Percentiles rank a stretch among this genome's conserved stretches.
These are phyloP conservation scores for Rhagonycha fulva DNA, from an alignment of 2,888 invertebrate genomes.

Conservation along the genomic window DNA sequence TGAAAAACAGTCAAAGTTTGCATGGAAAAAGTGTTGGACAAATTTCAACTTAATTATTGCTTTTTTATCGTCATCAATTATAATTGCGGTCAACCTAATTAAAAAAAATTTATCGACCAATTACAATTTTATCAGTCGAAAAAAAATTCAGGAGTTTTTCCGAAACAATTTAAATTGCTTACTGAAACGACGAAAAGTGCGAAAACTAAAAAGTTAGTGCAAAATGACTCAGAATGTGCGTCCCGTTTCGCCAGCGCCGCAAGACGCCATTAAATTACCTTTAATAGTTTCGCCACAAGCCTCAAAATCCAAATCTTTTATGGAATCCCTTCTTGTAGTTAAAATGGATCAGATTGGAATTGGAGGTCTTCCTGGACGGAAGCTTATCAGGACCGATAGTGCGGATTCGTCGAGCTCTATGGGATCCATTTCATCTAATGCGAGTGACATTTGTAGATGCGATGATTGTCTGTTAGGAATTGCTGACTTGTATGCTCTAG, in stretches of 20 bases:
- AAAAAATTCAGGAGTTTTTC: background rate
- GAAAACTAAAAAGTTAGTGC: background rate
- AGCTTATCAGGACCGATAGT: slow-evolving; percentile 73
- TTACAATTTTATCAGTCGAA: background rate
- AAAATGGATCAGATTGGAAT: slow-evolving; percentile 76
- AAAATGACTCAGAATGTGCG: slow-evolving; percentile 21
- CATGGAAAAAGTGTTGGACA: too few species aligned
- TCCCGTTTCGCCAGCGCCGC: slow-evolving; percentile 12
- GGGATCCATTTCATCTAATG: slow-evolving; percentile 68
- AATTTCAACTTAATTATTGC: background rate
- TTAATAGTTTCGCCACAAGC: slow-evolving; percentile 47
- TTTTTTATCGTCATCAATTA: background rate
- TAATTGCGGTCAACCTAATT: background rate
- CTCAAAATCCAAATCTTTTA: slow-evolving; percentile 72
- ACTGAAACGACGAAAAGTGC: background rate
- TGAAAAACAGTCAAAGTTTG: background rate
- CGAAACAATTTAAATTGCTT: background rate
- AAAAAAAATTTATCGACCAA: background rate
- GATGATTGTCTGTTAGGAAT: slow-evolving; percentile 84
- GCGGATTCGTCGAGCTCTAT: slow-evolving; percentile 67
- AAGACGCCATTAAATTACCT: slow-evolving; percentile 5
- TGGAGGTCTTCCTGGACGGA: slow-evolving; percentile 52
- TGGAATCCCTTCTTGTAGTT: slow-evolving; percentile 80
- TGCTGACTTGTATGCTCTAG: slow-evolving; percentile 71
- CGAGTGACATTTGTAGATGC: slow-evolving; percentile 79